A percentile compares a stretch with the other conserved stretches of the same genome.
Evolutionary conservation across 1,140 invertebrate species (phyloP).

Genomic region (Oryctes rhinoceros): DNA sequence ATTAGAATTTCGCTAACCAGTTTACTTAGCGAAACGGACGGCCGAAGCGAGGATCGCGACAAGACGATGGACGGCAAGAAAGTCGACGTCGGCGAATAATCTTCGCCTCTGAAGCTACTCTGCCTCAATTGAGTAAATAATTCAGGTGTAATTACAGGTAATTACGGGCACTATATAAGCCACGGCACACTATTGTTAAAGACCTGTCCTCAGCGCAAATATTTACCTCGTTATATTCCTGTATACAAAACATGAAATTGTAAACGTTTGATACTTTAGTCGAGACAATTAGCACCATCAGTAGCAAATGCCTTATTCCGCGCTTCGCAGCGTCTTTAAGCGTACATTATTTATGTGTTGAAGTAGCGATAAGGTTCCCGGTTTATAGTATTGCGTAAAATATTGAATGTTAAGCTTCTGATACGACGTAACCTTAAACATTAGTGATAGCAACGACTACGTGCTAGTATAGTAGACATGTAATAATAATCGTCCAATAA

Average conservation of each 20-base stretch:
- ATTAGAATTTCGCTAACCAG: slow-evolving; percentile 35
- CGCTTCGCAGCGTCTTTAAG: too few relatives aligned
- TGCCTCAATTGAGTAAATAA: slow-evolving; percentile 1
- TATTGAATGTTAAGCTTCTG: too few relatives aligned
- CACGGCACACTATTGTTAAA: neutral
- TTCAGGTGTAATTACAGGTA: neutral
- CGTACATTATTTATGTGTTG: too few relatives aligned
- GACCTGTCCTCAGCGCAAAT: neutral
- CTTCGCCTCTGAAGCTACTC: neutral
- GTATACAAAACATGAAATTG: neutral
- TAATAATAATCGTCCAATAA: too few relatives aligned
- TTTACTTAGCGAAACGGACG: slow-evolving; percentile 12
- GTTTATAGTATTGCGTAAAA: too few relatives aligned
- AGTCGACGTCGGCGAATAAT: neutral
- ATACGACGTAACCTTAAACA: too few relatives aligned
- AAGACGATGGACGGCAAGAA: neutral
- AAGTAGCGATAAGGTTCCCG: too few relatives aligned
- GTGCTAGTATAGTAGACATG: too few relatives aligned
- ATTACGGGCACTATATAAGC: neutral
- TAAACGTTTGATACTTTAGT: neutral
- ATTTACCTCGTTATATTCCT: neutral
- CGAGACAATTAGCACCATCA: too few relatives aligned
- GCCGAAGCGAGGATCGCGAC: neutral
- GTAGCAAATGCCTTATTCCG: too few relatives aligned
- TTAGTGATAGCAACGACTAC: too few relatives aligned